phyloP scores from a whole-genome alignment of 2,888 invertebrate genomes.

The Pristionchus exspectatus region DNA sequence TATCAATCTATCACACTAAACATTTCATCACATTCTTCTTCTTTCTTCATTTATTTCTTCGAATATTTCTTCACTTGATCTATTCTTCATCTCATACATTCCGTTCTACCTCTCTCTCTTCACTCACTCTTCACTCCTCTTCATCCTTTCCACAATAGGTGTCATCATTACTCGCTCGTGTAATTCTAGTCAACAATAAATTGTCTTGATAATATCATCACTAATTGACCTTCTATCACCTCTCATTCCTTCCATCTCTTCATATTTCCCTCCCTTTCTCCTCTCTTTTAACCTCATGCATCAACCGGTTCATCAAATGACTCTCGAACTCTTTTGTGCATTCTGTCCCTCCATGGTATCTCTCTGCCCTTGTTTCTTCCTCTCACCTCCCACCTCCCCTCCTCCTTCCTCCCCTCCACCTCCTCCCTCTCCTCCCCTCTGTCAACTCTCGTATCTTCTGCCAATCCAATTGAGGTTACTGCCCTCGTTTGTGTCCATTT shows the following conservation, averaged over 20 bases:
- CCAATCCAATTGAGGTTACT: slow-evolving; percentile 47
- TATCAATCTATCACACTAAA: slow-evolving; percentile 28
- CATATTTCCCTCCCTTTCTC: slow-evolving; percentile 37
- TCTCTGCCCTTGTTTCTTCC: slow-evolving; percentile 12
- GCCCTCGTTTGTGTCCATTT: slow-evolving; percentile 36
- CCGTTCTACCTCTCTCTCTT: neutral
- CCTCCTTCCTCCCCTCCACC: slow-evolving; percentile 6
- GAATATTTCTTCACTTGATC: neutral
- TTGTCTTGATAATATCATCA: slow-evolving; percentile 12
- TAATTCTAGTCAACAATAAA: slow-evolving; percentile 23
- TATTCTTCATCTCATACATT: no score
- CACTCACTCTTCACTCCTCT: neutral
- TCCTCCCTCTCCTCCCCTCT: slow-evolving; percentile 51
- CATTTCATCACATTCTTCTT: neutral
- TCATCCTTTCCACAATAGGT: slow-evolving; percentile 1
- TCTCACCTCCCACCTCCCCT: slow-evolving; percentile 31
- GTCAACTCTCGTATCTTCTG: slow-evolving; percentile 49
- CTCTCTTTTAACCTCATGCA: slow-evolving; percentile 36
- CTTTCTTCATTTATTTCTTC: neutral
- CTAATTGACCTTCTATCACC: slow-evolving; percentile 31
- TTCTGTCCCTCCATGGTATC: neutral
- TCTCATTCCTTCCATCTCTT: slow-evolving; percentile 33
- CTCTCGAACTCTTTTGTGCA: slow-evolving; percentile 17
- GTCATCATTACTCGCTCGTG: slow-evolving; percentile 25
- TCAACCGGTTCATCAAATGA: slow-evolving; percentile 43